These are phyloP conservation scores for Limnephilus marmoratus DNA, from an alignment of 2,888 invertebrate genomes.

Conservation along the genomic window DNA sequence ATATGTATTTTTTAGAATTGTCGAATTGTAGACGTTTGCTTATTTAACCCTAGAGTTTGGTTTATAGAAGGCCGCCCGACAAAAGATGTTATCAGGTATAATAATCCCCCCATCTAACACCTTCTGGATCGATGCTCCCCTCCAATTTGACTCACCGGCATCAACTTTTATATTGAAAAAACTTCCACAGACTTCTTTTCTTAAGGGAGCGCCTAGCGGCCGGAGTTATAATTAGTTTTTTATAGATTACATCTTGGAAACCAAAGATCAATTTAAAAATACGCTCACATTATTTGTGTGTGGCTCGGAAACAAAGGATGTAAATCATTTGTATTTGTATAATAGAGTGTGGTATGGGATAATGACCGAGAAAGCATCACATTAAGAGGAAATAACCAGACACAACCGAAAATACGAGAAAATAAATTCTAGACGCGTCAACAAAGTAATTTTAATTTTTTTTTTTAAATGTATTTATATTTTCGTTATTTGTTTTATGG, in stretches of 20 bases:
- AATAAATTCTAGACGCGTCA: no score
- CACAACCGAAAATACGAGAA: no score
- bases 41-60: not conserved
- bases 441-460: no score
- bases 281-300: not conserved
- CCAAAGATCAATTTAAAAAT: slow-evolving; percentile 9
- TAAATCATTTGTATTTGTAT: not conserved
- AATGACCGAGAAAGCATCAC: not conserved
- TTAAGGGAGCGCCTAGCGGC: slow-evolving; percentile 7
- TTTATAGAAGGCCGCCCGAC: not conserved
- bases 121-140: not conserved
- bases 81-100: not conserved
- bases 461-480: no score
- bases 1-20: no score
- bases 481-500: no score
- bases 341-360: not conserved
- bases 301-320: not conserved
- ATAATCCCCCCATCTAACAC: not conserved
- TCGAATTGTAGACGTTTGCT: not conserved
- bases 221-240: slow-evolving; percentile 61
- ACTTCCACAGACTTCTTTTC: slow-evolving; percentile 42
- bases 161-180: slow-evolving; percentile 63
- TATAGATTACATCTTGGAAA: slow-evolving; percentile 59
- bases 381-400: no score
- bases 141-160: slow-evolving; percentile 51